Evolutionary conservation across 2,888 invertebrate genomes (phyloP).

Genomic region (Notocelia uddmanniana): DNA sequence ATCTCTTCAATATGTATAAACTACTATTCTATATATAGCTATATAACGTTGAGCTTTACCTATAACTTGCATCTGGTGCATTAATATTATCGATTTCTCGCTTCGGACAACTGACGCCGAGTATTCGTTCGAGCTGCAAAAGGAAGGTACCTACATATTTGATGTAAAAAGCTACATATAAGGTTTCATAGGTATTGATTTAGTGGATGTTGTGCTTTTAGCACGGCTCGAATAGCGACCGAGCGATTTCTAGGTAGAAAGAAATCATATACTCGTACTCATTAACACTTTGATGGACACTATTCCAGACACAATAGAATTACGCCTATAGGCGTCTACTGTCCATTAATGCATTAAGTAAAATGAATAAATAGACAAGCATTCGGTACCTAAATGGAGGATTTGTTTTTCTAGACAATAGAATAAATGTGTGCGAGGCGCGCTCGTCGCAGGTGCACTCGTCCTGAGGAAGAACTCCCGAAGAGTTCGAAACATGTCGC

Average conservation of each 20-base stretch:
- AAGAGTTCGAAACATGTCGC: too few relatives aligned
- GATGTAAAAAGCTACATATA: slow-evolving; percentile 7
- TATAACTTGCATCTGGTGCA: slow-evolving; percentile 30
- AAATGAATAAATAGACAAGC: neutral
- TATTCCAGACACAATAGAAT: too few relatives aligned
- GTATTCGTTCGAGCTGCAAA: slow-evolving; percentile 13
- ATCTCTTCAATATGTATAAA: slow-evolving; percentile 7
- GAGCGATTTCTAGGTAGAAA: neutral
- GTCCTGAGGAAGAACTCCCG: too few relatives aligned
- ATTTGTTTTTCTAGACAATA: neutral
- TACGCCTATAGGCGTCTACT: too few relatives aligned
- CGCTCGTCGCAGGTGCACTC: too few relatives aligned
- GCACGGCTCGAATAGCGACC: neutral
- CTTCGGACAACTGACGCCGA: slow-evolving; percentile 21
- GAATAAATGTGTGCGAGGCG: too few relatives aligned
- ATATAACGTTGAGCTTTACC: slow-evolving; percentile 8
- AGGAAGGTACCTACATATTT: slow-evolving; percentile 4
- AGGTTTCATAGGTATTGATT: neutral
- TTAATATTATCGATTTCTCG: slow-evolving; percentile 31
- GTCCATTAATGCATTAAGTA: too few relatives aligned
- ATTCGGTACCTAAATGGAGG: neutral
- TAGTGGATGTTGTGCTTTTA: neutral
- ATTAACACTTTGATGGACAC: too few relatives aligned
- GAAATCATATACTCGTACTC: too few relatives aligned
- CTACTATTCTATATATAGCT: neutral